phyloP scores from a whole-genome alignment of 2,888 invertebrate species.

The Parasteatoda lunata region DNA sequence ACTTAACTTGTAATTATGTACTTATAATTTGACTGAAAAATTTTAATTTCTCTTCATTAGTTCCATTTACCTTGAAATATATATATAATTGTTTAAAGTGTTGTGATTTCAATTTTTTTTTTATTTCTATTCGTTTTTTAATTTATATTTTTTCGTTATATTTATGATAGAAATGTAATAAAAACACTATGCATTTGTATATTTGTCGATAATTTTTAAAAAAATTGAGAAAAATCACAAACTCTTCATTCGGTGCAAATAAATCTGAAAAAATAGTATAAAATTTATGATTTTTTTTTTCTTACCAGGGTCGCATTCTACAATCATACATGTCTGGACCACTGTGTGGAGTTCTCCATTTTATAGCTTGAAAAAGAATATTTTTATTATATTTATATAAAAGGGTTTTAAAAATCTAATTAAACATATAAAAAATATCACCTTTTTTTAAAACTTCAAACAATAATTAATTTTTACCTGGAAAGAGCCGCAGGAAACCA shows the following conservation, averaged over 20 bases:
- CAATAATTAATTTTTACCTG: slow-evolving; percentile 80
- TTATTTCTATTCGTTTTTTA: too few relatives aligned
- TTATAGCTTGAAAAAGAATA: slow-evolving; percentile 77
- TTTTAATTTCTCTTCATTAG: too few relatives aligned
- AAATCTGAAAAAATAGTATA: neutral
- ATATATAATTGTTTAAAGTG: too few relatives aligned
- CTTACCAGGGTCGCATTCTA: slow-evolving; percentile 87
- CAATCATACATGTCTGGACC: slow-evolving; percentile 75
- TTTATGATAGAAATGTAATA: too few relatives aligned
- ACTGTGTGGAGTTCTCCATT: slow-evolving; percentile 78
- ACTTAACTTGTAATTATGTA: too few relatives aligned
- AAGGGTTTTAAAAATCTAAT: neutral
- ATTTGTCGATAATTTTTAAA: too few relatives aligned
- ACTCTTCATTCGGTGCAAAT: neutral
- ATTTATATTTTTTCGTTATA: too few relatives aligned
- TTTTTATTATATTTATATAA: neutral
- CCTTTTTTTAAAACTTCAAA: neutral
- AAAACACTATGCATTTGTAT: too few relatives aligned
- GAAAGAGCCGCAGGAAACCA: slow-evolving; percentile 94
- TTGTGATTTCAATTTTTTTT: too few relatives aligned
- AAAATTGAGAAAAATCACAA: too few relatives aligned
- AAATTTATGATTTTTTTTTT: neutral
- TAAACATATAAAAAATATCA: neutral
- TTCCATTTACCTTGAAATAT: too few relatives aligned
- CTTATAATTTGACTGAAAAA: too few relatives aligned